Evolutionary conservation across 2,888 invertebrate species (phyloP), one percentile per base, ranked within the genome.

Genomic region (Hipparchia sbordonii): DNA sequence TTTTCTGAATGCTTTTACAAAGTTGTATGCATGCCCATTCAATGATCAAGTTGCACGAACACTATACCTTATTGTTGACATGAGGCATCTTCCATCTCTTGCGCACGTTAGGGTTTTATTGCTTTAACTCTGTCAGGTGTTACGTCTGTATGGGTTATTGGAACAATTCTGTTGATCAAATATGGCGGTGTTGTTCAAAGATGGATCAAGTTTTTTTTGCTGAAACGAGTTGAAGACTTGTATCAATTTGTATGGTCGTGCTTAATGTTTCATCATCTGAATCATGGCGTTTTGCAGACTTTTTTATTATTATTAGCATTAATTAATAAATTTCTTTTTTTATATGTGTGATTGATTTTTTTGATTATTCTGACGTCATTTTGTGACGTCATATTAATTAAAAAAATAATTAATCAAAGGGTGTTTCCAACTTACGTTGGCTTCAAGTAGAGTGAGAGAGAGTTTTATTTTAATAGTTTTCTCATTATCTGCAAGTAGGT

Each of bases 1-100:
- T 74, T 77, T 71, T 56, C 69, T 62, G 76, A 70, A 73, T 76
- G 81, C 8, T 9, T 76, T 45, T 71, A 76, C 79, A 79, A 74
- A 75, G 80, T 83, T 83, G 86, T 80, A 79, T 81, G 80, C 78
- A 79, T 82, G 82, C 84, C 86, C 85, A 89, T 90, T 89, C 85
- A 89, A 83, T 86, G 85, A 83, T 88, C 89, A 89, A 85, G 87
- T 89, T 83, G 84, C 87, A 86, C 85, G 88, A 85, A 85, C 84
- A 83, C 83, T 86, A 86, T 87, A 84, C 84, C 84, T 88, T 85
- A 88, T 87, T 89, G 88, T 89, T 87, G 88, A 87, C 85, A 88
- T 82, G 85, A 85, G 82, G 85, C 82, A 77, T 80, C 74, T 70
- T 74, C 77, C 71, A 62, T 82, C 81, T 77, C 79, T 76, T 75